Base-by-base conservation (phyloP, 2,797 vertebrate species). In the Ptychobarbus kaznakovi region DNA sequence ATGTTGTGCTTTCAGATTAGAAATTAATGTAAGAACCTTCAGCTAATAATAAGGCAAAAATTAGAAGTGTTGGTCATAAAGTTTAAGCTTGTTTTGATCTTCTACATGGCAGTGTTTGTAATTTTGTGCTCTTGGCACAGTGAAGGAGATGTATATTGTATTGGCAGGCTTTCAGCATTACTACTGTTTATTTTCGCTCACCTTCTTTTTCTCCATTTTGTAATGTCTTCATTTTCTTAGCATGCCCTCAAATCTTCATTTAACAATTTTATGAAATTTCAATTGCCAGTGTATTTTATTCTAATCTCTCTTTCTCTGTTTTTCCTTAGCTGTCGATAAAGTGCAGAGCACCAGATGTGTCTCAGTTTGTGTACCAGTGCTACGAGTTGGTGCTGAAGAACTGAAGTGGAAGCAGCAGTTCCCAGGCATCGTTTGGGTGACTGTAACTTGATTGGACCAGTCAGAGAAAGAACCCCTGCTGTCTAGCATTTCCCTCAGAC, bases 331-430 rank as follows among this genome's bases (percentile, higher is more conserved):
- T 99, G 40, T 97, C 97, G 66, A 91, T 99, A 92, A 99, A 97
- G 92, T 98, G 98, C 90, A 95, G 98, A 90, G 98, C 97, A 0
- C 95, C 97, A 0, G 98, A 99, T 88, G 97, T 99, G 66, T 95
- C 95, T 86, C 97, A 96, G 93, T 97, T 95, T 18, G 89, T 99
- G 86, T 96, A 94, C 96, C 97, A 98, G 93, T 96, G 96, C 92
- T 97, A 97, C 0, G 98, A 99, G 91, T 93, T 95, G 4, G 95
- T 97, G 90, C 94, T 99, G 94, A 98, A 97, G 95, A 99, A 98
- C 94, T 99, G 92, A 99, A 84, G 84, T 8, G 15, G 32, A 84
- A 25, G 28, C 49, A 0, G 16, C 16, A 35, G 35, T 68, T 78
- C 51, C 49, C 56, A 42, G 53, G 40, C 66, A 25, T 84, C 40